These are phyloP conservation scores for Delphinapterus leucas DNA, from an alignment of 2,113 vertebrate genomes.

Conservation along the genomic window DNA sequence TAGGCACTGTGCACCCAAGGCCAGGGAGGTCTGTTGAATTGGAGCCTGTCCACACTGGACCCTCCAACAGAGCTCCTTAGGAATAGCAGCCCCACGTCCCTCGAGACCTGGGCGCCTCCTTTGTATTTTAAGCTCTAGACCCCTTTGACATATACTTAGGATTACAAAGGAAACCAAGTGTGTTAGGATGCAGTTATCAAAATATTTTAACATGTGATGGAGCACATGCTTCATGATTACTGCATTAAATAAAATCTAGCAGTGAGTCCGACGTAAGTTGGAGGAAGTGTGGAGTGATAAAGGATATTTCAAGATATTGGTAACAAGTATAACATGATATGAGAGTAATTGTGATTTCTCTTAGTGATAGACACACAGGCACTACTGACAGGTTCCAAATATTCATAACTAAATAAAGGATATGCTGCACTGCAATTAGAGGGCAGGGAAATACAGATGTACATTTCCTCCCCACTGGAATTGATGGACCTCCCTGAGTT, in stretches of 20 bases:
- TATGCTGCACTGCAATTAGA: not conserved
- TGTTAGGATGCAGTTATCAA: not conserved
- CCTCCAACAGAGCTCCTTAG: not conserved
- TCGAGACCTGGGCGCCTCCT: not conserved
- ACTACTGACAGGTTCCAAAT: not conserved
- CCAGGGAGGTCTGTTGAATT: not conserved
- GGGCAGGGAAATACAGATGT: not conserved
- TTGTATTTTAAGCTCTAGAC: not conserved
- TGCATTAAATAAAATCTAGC: conserved; percentile 25
- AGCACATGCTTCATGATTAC: not conserved
- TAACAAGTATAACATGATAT: not conserved
- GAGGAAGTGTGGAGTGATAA: not conserved
- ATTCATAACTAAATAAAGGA: not conserved
- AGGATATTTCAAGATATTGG: conserved; percentile 2
- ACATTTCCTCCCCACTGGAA: not conserved
- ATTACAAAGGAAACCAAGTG: not conserved
- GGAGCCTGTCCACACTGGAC: not conserved
- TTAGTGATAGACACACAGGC: not conserved
- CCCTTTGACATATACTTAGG: not conserved
- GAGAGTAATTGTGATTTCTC: conserved; percentile 10
- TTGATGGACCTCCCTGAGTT: not conserved
- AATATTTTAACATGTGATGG: not conserved
- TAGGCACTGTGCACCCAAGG: not conserved
- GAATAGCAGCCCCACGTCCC: not conserved
- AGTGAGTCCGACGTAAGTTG: conserved; percentile 19